Percentiles rank a stretch among this genome's conserved stretches.
These are phyloP conservation scores for Pseudopodoces humilis DNA, from an alignment of 2,113 vertebrate species.

Conservation along the genomic window DNA sequence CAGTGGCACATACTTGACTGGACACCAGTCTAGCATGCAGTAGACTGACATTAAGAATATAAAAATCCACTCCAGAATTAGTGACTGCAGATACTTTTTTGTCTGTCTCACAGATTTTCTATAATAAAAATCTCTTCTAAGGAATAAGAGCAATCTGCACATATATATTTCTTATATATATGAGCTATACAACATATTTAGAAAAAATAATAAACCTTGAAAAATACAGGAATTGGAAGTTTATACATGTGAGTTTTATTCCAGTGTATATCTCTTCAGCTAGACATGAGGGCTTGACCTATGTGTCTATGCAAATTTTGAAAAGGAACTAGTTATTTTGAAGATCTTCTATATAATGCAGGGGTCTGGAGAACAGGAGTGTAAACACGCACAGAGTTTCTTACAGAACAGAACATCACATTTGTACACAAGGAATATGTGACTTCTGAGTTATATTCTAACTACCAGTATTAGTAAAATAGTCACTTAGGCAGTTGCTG, in stretches of 20 bases:
- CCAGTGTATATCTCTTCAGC: neutral
- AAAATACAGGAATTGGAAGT: neutral
- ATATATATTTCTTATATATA: neutral
- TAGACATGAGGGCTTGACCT: neutral
- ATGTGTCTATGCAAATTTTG: neutral
- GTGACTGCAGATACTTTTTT: neutral
- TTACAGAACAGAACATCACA: fast-evolving
- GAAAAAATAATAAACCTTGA: neutral
- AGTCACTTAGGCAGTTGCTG: neutral
- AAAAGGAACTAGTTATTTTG: neutral
- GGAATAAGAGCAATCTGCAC: neutral
- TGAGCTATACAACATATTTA: neutral
- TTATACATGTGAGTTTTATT: neutral
- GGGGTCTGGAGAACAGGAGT: neutral
- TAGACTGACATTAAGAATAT: neutral
- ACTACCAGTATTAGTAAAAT: neutral
- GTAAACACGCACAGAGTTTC: neutral
- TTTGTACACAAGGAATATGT: neutral
- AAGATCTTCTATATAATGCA: neutral
- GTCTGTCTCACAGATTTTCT: neutral
- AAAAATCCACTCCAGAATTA: neutral
- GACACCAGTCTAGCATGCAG: neutral
- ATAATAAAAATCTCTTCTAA: neutral
- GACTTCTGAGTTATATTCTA: neutral
- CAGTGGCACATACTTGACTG: fast-evolving